Percentiles rank a stretch among this genome's conserved stretches.
Conservation (phyloP, 2,113 vertebrate genomes). For the Nibea albiflora region DNA sequence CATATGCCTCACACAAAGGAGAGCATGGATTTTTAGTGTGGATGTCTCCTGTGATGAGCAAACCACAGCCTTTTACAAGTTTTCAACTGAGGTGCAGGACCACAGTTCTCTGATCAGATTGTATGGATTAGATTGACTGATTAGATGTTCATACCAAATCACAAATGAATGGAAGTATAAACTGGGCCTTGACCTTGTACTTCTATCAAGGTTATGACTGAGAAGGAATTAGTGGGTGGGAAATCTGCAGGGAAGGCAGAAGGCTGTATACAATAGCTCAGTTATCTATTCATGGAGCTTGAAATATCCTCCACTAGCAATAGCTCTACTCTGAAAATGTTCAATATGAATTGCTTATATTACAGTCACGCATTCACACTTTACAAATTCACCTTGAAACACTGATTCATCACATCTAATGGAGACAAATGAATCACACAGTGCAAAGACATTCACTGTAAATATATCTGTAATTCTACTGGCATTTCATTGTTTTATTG, state of each 20-base stretch:
- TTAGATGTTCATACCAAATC: constrained; percentile 10
- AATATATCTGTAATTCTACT: too few species aligned
- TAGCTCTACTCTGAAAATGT: not conserved
- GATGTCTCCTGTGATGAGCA: constrained; percentile 27
- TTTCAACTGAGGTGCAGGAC: not conserved
- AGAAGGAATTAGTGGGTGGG: constrained; percentile 5
- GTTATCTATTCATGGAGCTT: not conserved
- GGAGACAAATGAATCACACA: not conserved
- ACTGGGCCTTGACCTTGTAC: not conserved
- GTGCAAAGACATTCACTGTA: not conserved
- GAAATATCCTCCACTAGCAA: not conserved
- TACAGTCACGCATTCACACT: constrained; percentile 21
- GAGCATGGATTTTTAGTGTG: constrained; percentile 23
- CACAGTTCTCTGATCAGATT: not conserved
- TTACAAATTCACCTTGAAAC: constrained; percentile 11
- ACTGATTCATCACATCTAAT: not conserved
- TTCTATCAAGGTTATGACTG: constrained; percentile 3
- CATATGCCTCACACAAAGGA: constrained; percentile 35
- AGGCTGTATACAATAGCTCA: not conserved
- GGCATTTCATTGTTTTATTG: too few species aligned
- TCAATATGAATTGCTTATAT: constrained; percentile 12
- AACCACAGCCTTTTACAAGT: constrained; percentile 35
- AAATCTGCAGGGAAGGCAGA: not conserved
- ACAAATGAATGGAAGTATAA: constrained; percentile 3
- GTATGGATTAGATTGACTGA: not conserved